Conservation (phyloP, 2,113 vertebrate species). For the Axis porcinus region DNA sequence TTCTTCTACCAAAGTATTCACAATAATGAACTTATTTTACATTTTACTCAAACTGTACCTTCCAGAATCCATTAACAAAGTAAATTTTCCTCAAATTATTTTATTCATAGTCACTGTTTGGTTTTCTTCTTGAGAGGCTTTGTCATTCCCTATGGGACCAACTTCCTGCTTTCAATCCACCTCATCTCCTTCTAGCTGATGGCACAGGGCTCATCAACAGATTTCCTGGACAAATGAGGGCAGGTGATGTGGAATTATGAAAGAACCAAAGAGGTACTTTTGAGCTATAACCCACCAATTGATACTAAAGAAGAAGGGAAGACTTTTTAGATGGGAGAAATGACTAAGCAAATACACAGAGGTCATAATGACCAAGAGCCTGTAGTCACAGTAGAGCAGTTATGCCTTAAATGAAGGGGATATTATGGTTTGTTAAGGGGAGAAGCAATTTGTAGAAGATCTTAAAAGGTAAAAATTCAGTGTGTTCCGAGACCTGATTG, state of each 20-base stretch:
- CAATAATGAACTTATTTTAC: background rate
- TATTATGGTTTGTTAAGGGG: background rate
- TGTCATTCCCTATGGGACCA: background rate
- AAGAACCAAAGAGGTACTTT: background rate
- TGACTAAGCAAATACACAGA: background rate
- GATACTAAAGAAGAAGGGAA: background rate
- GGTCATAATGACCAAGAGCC: background rate
- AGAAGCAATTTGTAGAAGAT: background rate
- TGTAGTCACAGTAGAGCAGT: accelerated
- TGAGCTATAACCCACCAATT: background rate
- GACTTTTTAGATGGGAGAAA: background rate
- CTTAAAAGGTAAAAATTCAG: background rate
- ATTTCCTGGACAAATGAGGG: background rate
- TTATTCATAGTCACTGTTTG: background rate
- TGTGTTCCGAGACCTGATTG: background rate
- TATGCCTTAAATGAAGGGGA: background rate
- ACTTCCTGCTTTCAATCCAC: background rate
- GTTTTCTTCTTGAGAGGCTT: background rate
- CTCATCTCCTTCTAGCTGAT: background rate
- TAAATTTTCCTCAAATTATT: background rate
- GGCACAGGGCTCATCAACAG: background rate
- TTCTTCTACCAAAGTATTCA: background rate
- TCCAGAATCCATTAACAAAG: background rate
- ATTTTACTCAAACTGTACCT: background rate
- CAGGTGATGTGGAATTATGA: background rate